A percentile compares a stretch with the other conserved stretches of the same genome.
Conservation (phyloP, 1,140 invertebrate genomes). For the Lordiphosa mommai region DNA sequence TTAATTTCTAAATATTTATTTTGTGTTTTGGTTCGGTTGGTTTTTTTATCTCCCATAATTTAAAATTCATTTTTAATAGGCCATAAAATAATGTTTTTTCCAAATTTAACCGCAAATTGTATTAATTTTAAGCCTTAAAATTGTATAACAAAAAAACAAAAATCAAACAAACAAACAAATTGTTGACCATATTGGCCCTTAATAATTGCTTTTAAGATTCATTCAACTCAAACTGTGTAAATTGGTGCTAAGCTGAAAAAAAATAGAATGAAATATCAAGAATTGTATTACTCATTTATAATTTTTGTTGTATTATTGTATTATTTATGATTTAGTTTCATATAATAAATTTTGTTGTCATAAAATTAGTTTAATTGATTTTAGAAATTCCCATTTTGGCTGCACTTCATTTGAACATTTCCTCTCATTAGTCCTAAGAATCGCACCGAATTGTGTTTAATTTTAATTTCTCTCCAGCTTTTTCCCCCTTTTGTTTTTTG, state of each 20-base stretch:
- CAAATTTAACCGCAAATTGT: conserved; percentile 47
- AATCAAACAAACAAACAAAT: too few species aligned
- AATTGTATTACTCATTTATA: conserved; percentile 7
- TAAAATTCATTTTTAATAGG: conserved; percentile 28
- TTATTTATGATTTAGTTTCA: conserved; percentile 28
- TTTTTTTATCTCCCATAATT: conserved; percentile 33
- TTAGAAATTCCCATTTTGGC: too few species aligned
- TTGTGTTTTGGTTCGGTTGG: conserved; percentile 52
- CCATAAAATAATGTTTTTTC: conserved; percentile 12
- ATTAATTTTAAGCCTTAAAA: conserved; percentile 47
- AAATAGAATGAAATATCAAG: conserved; percentile 8
- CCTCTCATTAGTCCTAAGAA: too few species aligned
- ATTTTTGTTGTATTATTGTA: conserved; percentile 11
- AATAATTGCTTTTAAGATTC: conserved; percentile 18
- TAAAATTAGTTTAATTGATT: conserved; percentile 47
- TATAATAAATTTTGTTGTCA: conserved; percentile 34
- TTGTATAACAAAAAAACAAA: conserved; percentile 52
- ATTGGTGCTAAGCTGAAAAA: conserved; percentile 14
- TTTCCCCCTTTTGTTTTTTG: too few species aligned
- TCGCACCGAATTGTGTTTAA: too few species aligned
- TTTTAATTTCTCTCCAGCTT: too few species aligned
- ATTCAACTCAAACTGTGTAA: conserved; percentile 23
- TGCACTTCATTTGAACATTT: too few species aligned
- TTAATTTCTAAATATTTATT: conserved; percentile 32
- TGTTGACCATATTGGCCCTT: too few species aligned